phyloP scores from a whole-genome alignment of 1,140 invertebrate species.

The Antheraea mylitta region DNA sequence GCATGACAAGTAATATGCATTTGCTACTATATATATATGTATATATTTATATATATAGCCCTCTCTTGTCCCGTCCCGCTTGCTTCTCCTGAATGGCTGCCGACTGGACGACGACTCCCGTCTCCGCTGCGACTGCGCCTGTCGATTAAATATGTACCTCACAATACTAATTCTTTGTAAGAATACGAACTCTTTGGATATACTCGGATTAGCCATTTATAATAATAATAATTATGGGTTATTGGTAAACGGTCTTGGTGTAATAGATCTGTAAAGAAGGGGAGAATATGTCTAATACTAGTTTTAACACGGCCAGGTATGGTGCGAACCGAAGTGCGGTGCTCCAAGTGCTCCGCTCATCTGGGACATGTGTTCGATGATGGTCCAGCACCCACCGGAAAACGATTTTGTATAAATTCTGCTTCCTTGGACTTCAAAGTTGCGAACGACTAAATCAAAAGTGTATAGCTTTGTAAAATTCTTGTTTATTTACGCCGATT shows the following conservation, averaged over 20 bases:
- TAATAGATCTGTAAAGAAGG: constrained; percentile 77
- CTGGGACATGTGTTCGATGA: constrained; percentile 99
- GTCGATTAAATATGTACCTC: constrained; percentile 33
- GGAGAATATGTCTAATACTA: constrained; percentile 96
- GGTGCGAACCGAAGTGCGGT: constrained; percentile 91
- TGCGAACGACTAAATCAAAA: too few relatives aligned
- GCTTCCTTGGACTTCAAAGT: constrained; percentile 87
- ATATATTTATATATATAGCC: constrained; percentile 60
- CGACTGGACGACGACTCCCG: constrained; percentile 45
- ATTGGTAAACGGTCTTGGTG: constrained; percentile 58
- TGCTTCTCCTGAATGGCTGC: constrained; percentile 63
- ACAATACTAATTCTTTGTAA: constrained; percentile 46
- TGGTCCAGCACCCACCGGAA: constrained; percentile 95
- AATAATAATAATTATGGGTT: constrained; percentile 61
- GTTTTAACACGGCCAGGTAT: constrained; percentile 95
- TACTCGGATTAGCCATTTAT: constrained; percentile 52
- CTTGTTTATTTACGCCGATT: too few relatives aligned
- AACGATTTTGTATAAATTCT: constrained; percentile 98
- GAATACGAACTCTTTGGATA: constrained; percentile 51
- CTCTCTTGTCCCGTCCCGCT: constrained; percentile 52
- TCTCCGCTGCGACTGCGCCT: constrained; percentile 43
- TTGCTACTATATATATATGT: constrained; percentile 53
- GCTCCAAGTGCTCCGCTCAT: constrained; percentile 94
- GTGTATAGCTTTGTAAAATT: too few relatives aligned
- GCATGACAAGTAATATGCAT: constrained; percentile 71